Base-by-base conservation (phyloP, 2,113 vertebrate species). In the Sinocyclocheilus maitianheensis region DNA sequence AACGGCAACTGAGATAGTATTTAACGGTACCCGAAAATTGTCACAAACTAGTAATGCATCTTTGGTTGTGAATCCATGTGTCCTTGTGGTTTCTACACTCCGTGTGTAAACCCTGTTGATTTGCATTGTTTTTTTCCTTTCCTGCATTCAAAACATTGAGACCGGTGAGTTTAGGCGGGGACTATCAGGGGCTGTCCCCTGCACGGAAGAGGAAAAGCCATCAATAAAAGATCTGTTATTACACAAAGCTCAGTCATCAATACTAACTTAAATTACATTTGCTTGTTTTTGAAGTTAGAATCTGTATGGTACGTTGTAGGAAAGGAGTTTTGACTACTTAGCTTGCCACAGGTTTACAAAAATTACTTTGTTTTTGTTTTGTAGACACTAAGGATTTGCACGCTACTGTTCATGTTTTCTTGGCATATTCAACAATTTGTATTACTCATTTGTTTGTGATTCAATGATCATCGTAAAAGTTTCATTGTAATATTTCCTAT, bases 51-150 rank as follows among this genome's bases (percentile, higher is more conserved):
- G 34, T 69, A 22, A 43, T 18, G 5, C 71, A 10, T 12, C 20
- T 43, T 74, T 72, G 14, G 14, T 69, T 69, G 3, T 12, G 69
- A 43, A 72, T 72, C 20, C 40, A 48, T 77, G n/a, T 34, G 77
- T 84, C n/a, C 77, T 87, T 72, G 20, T 72, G 71, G 78, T 86
- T 84, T 71, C 53, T 77, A 82, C 67, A 48, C 71, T 75, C 81
- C 65, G 26, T 60, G n/a, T 85, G 24, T 13, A 55, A 80, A 85
- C 55, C 30, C 30, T 83, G 81, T 86, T 46, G 55, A 89, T 89
- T 91, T 90, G 87, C 88, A 89, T 90, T 85, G 60, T 80, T 53
- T 71, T 63, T 77, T 84, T 80, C 13, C 48, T 37, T 83, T 87
- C 86, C 81, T 82, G 84, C 81, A 85, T 85, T 88, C 75, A 86